Base-by-base conservation (phyloP, 2,888 invertebrate species). In the Blastobasis lacticolella region DNA sequence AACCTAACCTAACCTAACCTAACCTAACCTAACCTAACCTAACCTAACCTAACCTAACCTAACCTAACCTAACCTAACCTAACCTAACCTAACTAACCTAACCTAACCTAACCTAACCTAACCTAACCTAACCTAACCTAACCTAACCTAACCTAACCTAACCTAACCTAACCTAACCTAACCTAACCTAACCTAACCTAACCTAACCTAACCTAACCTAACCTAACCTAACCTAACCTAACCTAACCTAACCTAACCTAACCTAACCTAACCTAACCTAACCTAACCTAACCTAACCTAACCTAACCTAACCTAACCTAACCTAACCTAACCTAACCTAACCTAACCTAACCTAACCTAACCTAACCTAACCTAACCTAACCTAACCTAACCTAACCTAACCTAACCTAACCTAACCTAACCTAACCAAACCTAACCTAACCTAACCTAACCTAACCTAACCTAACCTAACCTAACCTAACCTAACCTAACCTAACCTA, bases 221-320 rank as follows among this genome's bases (percentile, higher is more conserved):
- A 56, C 58, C 56, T 53, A 56, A 56, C 54, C 54, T 53, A 56
- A 55, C 54, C 54, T 53, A 54, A 56, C 56, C 56, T 52, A 56
- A 56, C 54, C 56, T 56, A 59, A 58, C 58, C 59, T 54, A 58
- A 61, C 57, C 59, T 57, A 61, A 61, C 57, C 53, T 49, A 53
- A 54, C 54, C 53, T 53, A 56, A 56, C 54, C 53, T 54, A 59
- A 55, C 56, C 57, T 55, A 61, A 61, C 59, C 58, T 54, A 59
- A 60, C 59, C 59, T 54, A 56, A 56, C 54, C 53, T 54, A 59
- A 55, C 56, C 57, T 55, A 61, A 61, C 59, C 58, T 54, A 59
- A 60, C 59, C 59, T 54, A 57, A 57, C 57, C 59, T 54, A 61
- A 56, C 58, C 57, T 53, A 60, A 56, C 57, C 60, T 56, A 60